These are phyloP conservation scores for Pantherophis vulpinus DNA, from an alignment of 2,797 vertebrate species.

Conservation along the genomic window DNA sequence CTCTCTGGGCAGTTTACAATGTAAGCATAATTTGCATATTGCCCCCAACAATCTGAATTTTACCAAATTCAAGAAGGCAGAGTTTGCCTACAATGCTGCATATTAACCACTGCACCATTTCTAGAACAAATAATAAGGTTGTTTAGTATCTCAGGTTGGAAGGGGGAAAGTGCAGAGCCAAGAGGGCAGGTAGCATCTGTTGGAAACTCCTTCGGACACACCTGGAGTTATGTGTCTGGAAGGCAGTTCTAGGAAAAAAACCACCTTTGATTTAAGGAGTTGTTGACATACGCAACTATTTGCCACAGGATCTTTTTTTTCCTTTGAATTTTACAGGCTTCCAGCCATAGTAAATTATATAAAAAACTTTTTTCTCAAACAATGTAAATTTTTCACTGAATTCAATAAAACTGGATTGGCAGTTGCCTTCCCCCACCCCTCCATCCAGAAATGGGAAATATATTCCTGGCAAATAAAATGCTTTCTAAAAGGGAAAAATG, in stretches of 20 bases:
- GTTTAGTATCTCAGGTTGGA: neutral
- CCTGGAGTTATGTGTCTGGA: neutral
- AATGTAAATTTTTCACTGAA: neutral
- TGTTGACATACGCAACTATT: neutral
- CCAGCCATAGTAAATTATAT: neutral
- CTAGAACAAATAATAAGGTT: neutral
- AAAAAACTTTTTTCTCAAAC: neutral
- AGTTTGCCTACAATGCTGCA: no score
- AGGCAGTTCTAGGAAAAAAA: neutral
- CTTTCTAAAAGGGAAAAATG: neutral
- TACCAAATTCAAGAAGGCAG: no score
- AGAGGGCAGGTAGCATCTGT: neutral
- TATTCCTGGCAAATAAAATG: neutral
- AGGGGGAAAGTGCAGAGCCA: neutral
- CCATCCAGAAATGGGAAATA: neutral
- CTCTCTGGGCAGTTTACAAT: no score
- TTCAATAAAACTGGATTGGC: neutral
- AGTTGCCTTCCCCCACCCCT: neutral
- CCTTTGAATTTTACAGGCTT: neutral
- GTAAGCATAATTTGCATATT: no score
- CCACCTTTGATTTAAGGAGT: neutral
- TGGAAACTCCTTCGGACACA: neutral
- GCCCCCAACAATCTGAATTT: no score
- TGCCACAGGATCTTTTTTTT: neutral
- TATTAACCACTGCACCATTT: neutral